Percentiles rank a stretch among this genome's conserved stretches.
phyloP scores from a whole-genome alignment of 2,113 vertebrate species.

The Ornithorhynchus anatinus region DNA sequence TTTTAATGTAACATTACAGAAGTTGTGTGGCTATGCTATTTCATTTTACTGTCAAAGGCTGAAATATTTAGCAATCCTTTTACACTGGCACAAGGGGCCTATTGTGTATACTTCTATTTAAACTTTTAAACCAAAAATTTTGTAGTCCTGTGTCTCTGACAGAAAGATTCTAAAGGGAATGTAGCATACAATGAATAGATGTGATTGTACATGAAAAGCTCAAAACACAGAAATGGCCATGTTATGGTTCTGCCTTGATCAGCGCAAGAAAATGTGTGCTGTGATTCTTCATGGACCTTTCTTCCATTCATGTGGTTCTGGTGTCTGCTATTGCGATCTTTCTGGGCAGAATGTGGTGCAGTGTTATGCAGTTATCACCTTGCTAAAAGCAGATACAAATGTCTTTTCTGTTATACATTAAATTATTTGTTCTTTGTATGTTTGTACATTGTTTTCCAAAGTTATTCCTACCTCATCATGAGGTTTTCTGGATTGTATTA shows the following conservation, averaged over 20 bases:
- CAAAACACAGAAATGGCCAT: slow-evolving; percentile 15
- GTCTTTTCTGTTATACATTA: slow-evolving; percentile 28
- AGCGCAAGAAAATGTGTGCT: slow-evolving; percentile 19
- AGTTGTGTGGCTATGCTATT: not conserved
- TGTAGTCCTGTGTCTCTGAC: slow-evolving; percentile 32
- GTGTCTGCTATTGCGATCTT: slow-evolving; percentile 23
- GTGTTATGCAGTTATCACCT: not conserved
- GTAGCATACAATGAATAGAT: slow-evolving; percentile 26
- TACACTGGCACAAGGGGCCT: slow-evolving; percentile 40
- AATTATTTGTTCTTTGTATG: slow-evolving; percentile 17
- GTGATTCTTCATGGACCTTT: slow-evolving; percentile 29
- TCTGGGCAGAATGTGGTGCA: slow-evolving; percentile 5
- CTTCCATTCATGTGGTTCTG: slow-evolving; percentile 11
- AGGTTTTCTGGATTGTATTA: slow-evolving; percentile 51
- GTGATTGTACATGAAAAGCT: slow-evolving; percentile 38
- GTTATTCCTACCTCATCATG: slow-evolving; percentile 42
- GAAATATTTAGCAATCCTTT: slow-evolving; percentile 35
- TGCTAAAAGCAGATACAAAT: slow-evolving; percentile 19
- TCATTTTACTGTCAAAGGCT: slow-evolving; percentile 33
- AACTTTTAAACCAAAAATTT: slow-evolving; percentile 48
- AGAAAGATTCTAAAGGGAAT: slow-evolving; percentile 37
- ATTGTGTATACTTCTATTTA: slow-evolving; percentile 35
- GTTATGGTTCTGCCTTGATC: slow-evolving; percentile 33
- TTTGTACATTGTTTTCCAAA: slow-evolving; percentile 55
- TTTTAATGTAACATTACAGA: slow-evolving; percentile 16